Evolutionary conservation across 2,888 invertebrate genomes (phyloP).

Genomic region (Girardia tigrina): DNA sequence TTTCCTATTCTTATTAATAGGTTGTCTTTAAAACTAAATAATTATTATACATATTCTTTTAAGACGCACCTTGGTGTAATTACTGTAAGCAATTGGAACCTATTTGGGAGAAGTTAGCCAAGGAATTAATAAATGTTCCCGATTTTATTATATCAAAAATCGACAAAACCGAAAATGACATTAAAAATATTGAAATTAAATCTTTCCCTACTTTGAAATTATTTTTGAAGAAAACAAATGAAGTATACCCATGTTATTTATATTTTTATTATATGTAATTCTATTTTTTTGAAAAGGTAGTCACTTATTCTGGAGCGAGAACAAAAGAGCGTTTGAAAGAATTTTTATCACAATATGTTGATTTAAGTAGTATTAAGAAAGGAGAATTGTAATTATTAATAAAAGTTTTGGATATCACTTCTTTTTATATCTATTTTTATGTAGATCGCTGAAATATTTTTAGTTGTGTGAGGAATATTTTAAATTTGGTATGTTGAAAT

Average conservation of each 20-base stretch:
- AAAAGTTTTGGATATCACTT: not conserved
- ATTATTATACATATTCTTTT: too few species aligned
- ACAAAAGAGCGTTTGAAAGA: not conserved
- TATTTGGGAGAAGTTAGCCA: conserved; percentile 84
- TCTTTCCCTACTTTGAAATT: conserved; percentile 60
- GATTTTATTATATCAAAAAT: conserved; percentile 87
- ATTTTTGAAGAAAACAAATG: conserved; percentile 79
- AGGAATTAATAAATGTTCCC: conserved; percentile 68
- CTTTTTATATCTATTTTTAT: too few species aligned
- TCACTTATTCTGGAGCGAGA: not conserved
- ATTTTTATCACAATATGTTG: not conserved
- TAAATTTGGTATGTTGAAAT: too few species aligned
- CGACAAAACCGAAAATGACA: conserved; percentile 90
- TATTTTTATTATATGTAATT: not conserved
- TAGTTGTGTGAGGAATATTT: too few species aligned
- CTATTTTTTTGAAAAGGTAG: not conserved
- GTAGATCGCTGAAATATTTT: too few species aligned
- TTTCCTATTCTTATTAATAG: too few species aligned
- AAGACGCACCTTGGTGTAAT: conserved; percentile 82
- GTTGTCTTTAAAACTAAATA: too few species aligned
- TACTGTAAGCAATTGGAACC: conserved; percentile 94
- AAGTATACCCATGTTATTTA: conserved; percentile 52
- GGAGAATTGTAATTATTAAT: not conserved
- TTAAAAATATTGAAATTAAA: conserved; percentile 81
- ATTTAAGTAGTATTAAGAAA: not conserved